Base-by-base conservation (phyloP, 2,888 invertebrate genomes). In the Biston stratarius region DNA sequence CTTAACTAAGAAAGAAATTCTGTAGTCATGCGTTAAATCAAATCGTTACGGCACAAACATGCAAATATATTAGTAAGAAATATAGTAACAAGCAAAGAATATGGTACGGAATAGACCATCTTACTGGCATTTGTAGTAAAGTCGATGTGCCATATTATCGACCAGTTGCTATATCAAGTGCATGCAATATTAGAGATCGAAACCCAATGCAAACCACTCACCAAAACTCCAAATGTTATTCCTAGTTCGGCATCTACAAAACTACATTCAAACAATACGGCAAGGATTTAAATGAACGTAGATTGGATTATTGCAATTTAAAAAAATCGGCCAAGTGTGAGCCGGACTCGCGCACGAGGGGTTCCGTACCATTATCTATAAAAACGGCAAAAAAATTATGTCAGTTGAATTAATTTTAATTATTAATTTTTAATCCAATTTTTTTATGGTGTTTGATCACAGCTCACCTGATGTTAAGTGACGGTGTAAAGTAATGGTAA, bases 141-240 rank as follows among this genome's bases (percentile, higher is more conserved):
- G 49, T 1, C 14, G 33, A 33, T 60, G 51, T 52, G 44, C 44
- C 52, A 52, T 61, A 42, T 7, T 36, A 5, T 36, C 15, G 38
- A 14, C 14, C 51, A 40, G 15, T 15, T 44, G 12, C 12, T 33
- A 9, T n/a, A 24, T 1, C 24, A 45, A 52, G n/a, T 55, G 36
- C 59, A 73, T 75, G 74, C 74, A 67, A 58, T 44, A 49, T 65
- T 59, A 64, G 9, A 51, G 72, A 63, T 64, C 63, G 49, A 59
- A 69, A 77, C 77, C 69, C 74, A 76, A 75, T 71, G 62, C 79
- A 81, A 80, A 79, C 78, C 79, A 88, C 88, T 88, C 86, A 88
- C 88, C 88, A 77, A 74, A 53, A 49, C 38, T 67, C 65, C 70
- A 65, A 67, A 45, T 55, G 59, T 62, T 67, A 71, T 57, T 69